A percentile compares a stretch with the other conserved stretches of the same genome.
These are phyloP conservation scores for Propsilocerus akamusi DNA, from an alignment of 1,140 invertebrate genomes.

Conservation along the genomic window DNA sequence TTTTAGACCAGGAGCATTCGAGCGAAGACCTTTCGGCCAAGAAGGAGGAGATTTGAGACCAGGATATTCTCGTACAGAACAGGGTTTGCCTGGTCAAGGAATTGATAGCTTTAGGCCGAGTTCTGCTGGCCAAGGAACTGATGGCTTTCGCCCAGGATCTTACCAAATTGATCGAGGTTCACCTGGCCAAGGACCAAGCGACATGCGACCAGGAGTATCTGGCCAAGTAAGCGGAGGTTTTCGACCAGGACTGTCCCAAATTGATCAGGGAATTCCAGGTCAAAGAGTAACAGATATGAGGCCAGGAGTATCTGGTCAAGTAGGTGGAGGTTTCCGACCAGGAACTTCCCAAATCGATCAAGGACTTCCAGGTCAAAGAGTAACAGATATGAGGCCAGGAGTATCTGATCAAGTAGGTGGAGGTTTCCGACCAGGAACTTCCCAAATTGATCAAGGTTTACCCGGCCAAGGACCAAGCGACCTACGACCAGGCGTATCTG, in stretches of 20 bases:
- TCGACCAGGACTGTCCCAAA: conserved; percentile 6
- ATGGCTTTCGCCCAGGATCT: background rate
- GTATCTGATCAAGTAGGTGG: background rate
- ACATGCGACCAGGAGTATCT: conserved; percentile 5
- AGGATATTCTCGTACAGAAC: conserved; percentile 5
- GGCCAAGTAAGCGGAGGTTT: conserved; percentile 7
- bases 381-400: background rate
- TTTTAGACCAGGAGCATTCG: conserved; percentile 5
- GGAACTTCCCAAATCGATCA: background rate
- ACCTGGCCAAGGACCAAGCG: conserved; percentile 4
- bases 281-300: conserved; percentile 3
- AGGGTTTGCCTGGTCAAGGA: conserved; percentile 5
- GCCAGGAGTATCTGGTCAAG: background rate
- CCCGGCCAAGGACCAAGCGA: background rate
- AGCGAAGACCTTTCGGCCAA: background rate
- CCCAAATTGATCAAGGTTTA: too few relatives aligned
- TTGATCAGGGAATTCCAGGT: conserved; percentile 1
- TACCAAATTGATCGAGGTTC: background rate
- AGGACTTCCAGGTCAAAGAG: background rate
- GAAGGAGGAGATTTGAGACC: background rate
- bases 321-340: background rate
- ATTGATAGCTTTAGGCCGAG: background rate
- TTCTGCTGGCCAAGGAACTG: background rate
- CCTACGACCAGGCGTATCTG: background rate
- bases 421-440: background rate